Base-by-base conservation (phyloP, 2,113 vertebrate genomes). In the Alouatta palliata region DNA sequence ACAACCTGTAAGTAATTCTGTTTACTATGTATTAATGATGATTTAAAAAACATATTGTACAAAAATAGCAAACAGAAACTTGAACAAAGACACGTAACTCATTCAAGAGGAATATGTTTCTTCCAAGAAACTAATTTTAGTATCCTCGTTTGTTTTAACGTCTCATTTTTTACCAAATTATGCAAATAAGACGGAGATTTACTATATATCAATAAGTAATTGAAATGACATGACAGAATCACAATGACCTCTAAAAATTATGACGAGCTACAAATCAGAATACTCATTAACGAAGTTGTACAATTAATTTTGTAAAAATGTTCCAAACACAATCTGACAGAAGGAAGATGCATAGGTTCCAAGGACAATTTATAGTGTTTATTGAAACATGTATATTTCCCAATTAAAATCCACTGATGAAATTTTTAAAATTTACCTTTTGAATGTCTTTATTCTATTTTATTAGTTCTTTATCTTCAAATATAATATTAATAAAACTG, bases 181-280 rank as follows among this genome's bases (percentile, higher is more conserved):
- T 66, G 75, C 12, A 95, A 91, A 87, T 90, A 91, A 76, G 40
- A 64, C 30, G 40, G 49, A 75, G 5, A 71, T 76, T 66, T 94
- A 19, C 32, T 91, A 30, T 73, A 61, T 92, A 21, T 5, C 70
- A 96, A 90, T 61, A 96, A 30, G 14, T 45, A 40, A 94, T 23
- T 83, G 21, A 90, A 90, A 64, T 88, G 85, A 32, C 8, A 71
- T 61, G 32, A 89, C 17, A 89, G 73, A 61, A 83, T 76, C n/a
- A 70, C 84, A 92, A 83, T 85, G 56, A 91, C 47, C 75, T 95
- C 86, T 87, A 92, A 94, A 91, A 94, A n/a, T 94, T 68, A 90
- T 94, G 80, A 94, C 68, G 87, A 96, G 17, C 52, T 96, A 13
- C n/a, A 95, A 93, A 95, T 4, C 94, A 95, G 76, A 90, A 91